These are phyloP conservation scores for Falcaria lacertinaria DNA, from an alignment of 2,888 invertebrate genomes.

Conservation along the genomic window DNA sequence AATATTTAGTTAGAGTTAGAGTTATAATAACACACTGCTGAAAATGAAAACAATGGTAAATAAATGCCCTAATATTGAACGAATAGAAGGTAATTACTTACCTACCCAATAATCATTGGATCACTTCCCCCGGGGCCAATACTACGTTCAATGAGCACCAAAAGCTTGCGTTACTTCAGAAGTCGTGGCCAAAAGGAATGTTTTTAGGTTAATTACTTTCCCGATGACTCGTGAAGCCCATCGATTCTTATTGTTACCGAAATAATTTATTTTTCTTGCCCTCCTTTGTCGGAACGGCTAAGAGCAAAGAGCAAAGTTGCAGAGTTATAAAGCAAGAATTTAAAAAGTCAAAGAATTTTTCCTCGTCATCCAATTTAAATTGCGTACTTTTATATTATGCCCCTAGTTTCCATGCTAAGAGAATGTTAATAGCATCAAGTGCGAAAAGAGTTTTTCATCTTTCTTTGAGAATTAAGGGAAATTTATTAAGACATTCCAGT, in stretches of 20 bases:
- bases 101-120: conserved; percentile 1
- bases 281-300: conserved; percentile 4
- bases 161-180: conserved; percentile 7
- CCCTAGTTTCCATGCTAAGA: not conserved
- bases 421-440: not conserved
- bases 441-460: too few relatives aligned
- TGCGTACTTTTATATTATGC: not conserved
- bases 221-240: conserved; percentile 32
- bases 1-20: too few relatives aligned
- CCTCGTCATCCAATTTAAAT: not conserved
- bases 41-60: too few relatives aligned
- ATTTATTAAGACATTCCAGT: too few relatives aligned
- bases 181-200: conserved; percentile 17
- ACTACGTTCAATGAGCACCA: conserved; percentile 15
- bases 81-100: conserved; percentile 1
- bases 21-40: too few relatives aligned
- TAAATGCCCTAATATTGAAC: not conserved
- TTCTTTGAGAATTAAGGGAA: too few relatives aligned
- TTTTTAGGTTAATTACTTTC: conserved; percentile 46
- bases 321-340: not conserved
- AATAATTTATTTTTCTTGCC: conserved; percentile 22
- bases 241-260: conserved; percentile 32
- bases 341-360: conserved; percentile 1
- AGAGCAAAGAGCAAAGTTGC: not conserved
- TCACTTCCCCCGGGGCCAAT: conserved; percentile 13